phyloP scores from a whole-genome alignment of 2,797 vertebrate genomes.

The Pangasius djambal region DNA sequence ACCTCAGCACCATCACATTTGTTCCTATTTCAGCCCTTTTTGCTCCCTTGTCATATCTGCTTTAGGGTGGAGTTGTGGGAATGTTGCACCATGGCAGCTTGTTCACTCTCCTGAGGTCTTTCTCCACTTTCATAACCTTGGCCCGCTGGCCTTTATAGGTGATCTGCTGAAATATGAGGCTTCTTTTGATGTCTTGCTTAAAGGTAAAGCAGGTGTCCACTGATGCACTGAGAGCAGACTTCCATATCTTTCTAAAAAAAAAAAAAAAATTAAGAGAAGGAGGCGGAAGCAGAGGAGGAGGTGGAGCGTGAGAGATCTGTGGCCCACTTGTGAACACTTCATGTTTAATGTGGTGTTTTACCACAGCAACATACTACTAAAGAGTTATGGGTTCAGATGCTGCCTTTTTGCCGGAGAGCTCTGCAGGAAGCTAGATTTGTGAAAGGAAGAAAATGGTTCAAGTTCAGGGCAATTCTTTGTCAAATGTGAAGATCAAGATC shows the following conservation, averaged over 20 bases:
- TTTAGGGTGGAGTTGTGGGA: conserved; percentile 5
- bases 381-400: conserved; percentile 27
- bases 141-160: conserved; percentile 18
- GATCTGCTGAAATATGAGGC: conserved; percentile 35
- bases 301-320: not conserved
- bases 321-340: conserved; percentile 25
- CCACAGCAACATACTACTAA: conserved; percentile 15
- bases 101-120: conserved; percentile 18
- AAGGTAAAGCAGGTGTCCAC: conserved; percentile 44
- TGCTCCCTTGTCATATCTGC: conserved; percentile 10
- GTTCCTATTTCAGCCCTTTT: conserved; percentile 5
- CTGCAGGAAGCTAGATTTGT: not conserved
- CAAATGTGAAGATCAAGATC: conserved; percentile 1
- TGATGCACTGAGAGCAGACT: conserved; percentile 49
- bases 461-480: conserved; percentile 23
- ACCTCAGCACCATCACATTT: conserved; percentile 3
- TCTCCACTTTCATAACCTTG: conserved; percentile 27
- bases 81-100: not conserved
- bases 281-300: not conserved
- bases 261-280: not conserved
- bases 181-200: conserved; percentile 55
- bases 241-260: conserved; percentile 8
- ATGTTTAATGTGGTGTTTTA: conserved; percentile 41
- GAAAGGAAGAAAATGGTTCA: conserved; percentile 24
- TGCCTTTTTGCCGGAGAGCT: not conserved